phyloP scores from a whole-genome alignment of 2,113 vertebrate species.

The Neolamprologus falcicula region DNA sequence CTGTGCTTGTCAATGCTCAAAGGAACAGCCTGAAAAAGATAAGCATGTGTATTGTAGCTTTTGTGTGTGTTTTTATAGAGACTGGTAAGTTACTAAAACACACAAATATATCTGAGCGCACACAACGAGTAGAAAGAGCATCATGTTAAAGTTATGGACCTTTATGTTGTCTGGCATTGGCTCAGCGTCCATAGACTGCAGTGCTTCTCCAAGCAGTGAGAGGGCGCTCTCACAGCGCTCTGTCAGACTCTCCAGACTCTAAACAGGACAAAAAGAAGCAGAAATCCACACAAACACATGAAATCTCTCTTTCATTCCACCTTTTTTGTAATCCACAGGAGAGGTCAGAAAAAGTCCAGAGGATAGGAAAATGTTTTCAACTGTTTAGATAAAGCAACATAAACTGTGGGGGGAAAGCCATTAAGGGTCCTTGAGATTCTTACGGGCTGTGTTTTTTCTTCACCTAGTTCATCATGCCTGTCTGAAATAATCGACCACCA shows the following conservation, averaged over 20 bases:
- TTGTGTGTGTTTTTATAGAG: not conserved
- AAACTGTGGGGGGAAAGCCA: conserved; percentile 20
- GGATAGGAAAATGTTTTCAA: not conserved
- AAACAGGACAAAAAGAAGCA: not conserved
- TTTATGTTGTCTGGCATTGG: conserved; percentile 65
- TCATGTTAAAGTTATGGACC: conserved; percentile 23
- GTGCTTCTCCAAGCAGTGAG: conserved; percentile 64
- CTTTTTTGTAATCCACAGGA: not conserved
- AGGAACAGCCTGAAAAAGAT: conserved; percentile 53
- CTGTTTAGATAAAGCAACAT: conserved; percentile 23
- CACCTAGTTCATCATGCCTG: not conserved
- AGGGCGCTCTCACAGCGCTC: conserved; percentile 71
- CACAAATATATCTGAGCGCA: not conserved
- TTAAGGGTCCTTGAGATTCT: not conserved
- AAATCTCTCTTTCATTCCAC: not conserved
- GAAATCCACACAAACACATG: not conserved
- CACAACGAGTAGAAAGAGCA: not conserved
- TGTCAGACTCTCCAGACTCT: conserved; percentile 73
- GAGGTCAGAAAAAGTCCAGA: conserved; percentile 1
- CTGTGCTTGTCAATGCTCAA: conserved; percentile 71
- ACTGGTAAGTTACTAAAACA: not conserved
- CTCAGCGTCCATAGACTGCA: conserved; percentile 62
- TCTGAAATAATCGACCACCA: not conserved
- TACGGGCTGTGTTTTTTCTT: not conserved
- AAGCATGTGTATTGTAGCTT: not conserved